phyloP scores from a whole-genome alignment of 2,888 invertebrate species.

The Harpagoxenus sublaevis region DNA sequence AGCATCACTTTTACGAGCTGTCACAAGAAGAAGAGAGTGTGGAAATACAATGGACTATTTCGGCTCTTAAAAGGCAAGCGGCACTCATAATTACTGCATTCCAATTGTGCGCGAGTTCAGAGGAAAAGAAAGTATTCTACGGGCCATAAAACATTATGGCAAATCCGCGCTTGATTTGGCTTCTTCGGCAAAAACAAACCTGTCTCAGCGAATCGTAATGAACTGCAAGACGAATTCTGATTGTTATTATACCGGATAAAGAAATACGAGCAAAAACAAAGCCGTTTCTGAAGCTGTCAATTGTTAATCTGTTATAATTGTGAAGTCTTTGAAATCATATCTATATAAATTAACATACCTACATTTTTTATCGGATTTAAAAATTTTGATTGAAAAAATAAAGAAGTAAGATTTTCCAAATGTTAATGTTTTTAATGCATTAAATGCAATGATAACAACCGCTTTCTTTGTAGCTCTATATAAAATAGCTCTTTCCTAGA shows the following conservation, averaged over 20 bases:
- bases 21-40: conserved; percentile 21
- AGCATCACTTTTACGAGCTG: conserved; percentile 34
- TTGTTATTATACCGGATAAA: neutral
- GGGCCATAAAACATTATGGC: conserved; percentile 23
- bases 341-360: neutral
- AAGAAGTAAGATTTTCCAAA: neutral
- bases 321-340: neutral
- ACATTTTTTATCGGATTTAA: neutral
- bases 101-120: conserved; percentile 16
- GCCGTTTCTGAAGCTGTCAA: neutral
- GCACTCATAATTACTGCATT: conserved; percentile 24
- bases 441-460: neutral
- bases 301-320: neutral
- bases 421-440: neutral
- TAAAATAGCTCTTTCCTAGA: neutral
- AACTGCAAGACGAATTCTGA: neutral
- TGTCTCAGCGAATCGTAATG: conserved; percentile 13
- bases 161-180: conserved; percentile 24
- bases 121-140: conserved; percentile 38
- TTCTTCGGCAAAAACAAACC: conserved; percentile 10
- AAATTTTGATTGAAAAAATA: neutral
- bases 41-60: conserved; percentile 4
- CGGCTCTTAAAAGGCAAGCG: conserved; percentile 23
- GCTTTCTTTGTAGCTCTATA: neutral
- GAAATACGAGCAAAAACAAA: neutral